Conservation (phyloP, 1,140 invertebrate genomes). For the Sesamia nonagrioides region DNA sequence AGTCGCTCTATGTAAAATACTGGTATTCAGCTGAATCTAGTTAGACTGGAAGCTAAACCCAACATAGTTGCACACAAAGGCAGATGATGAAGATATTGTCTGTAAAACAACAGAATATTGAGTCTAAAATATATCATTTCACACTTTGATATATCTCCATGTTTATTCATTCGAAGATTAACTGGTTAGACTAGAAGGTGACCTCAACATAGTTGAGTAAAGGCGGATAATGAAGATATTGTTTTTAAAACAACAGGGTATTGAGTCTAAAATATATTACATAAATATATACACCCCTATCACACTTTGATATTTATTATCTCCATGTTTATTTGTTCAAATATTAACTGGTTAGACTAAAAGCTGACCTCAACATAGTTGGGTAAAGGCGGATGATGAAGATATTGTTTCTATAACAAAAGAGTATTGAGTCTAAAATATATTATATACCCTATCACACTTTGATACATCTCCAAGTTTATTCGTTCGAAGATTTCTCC, state of each 20-base stretch:
- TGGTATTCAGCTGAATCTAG: too few relatives aligned
- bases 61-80: too few relatives aligned
- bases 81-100: too few relatives aligned
- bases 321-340: slow-evolving; percentile 26
- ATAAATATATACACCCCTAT: slow-evolving; percentile 7
- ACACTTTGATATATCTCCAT: slow-evolving; percentile 18
- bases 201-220: too few relatives aligned
- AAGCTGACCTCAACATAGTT: too few relatives aligned
- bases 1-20: too few relatives aligned
- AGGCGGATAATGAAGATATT: too few relatives aligned
- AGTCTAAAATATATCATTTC: slow-evolving; percentile 8
- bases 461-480: slow-evolving; percentile 23
- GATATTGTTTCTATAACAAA: too few relatives aligned
- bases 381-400: too few relatives aligned
- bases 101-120: background rate
- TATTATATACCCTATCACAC: background rate
- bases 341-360: too few relatives aligned
- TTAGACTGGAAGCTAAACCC: too few relatives aligned
- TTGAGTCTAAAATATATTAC: slow-evolving; percentile 8
- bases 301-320: slow-evolving; percentile 22
- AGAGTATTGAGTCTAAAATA: background rate
- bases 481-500: slow-evolving; percentile 11
- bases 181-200: too few relatives aligned
- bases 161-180: slow-evolving; percentile 27
- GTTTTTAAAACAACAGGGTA: background rate